Evolutionary conservation across 2,888 invertebrate species (phyloP).

Genomic region (Lochmaea crataegi): DNA sequence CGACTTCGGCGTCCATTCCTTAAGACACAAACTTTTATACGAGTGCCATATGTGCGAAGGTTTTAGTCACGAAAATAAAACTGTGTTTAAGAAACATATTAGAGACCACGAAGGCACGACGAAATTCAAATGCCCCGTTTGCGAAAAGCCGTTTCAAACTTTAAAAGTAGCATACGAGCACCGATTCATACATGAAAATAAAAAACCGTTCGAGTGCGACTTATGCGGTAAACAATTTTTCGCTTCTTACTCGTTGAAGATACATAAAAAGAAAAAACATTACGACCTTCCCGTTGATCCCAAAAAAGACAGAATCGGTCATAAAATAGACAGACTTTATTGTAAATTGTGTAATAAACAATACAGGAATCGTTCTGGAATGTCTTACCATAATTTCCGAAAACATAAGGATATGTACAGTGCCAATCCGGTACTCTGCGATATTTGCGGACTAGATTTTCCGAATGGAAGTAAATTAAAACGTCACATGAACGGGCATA

Average conservation of each 20-base stretch:
- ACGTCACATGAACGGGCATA: slow-evolving; percentile 34
- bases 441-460: slow-evolving; percentile 37
- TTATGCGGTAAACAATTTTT: neutral
- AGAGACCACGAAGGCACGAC: slow-evolving; percentile 15
- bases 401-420: slow-evolving; percentile 38
- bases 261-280: slow-evolving; percentile 38
- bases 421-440: slow-evolving; percentile 55
- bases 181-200: neutral
- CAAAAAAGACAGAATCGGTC: slow-evolving; percentile 58
- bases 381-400: slow-evolving; percentile 55
- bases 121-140: slow-evolving; percentile 51
- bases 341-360: slow-evolving; percentile 52
- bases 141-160: slow-evolving; percentile 6
- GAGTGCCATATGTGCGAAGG: slow-evolving; percentile 34
- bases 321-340: slow-evolving; percentile 59
- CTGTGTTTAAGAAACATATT: neutral
- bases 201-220: slow-evolving; percentile 4
- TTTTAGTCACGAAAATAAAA: slow-evolving; percentile 47
- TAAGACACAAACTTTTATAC: slow-evolving; percentile 52
- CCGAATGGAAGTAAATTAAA: slow-evolving; percentile 6
- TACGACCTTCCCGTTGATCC: slow-evolving; percentile 52
- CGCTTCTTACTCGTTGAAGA: neutral
- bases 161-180: slow-evolving; percentile 5
- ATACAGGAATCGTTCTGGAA: slow-evolving; percentile 52
- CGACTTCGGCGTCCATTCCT: slow-evolving; percentile 64